Conservation (phyloP, 2,797 vertebrate species). For the Bufotes viridis region DNA sequence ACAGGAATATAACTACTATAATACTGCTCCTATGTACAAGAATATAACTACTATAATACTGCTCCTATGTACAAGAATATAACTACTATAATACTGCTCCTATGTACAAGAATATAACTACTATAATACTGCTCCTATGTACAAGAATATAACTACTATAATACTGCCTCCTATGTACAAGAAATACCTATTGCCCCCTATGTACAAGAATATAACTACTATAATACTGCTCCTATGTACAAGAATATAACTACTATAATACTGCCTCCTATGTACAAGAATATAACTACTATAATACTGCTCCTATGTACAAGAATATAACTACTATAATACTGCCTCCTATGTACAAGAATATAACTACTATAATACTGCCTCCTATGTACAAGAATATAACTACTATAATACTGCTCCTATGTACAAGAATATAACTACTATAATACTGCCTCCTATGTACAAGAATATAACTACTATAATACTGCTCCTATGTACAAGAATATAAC, state of each 20-base stretch:
- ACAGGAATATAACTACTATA: neutral
- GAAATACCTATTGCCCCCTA: neutral
- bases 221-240: neutral
- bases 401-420: neutral
- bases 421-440: neutral
- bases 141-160: neutral
- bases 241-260: constrained; percentile 1
- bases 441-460: neutral
- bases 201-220: neutral
- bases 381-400: too few relatives aligned
- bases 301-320: neutral
- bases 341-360: neutral
- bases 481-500: neutral
- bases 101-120: constrained; percentile 2
- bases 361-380: too few relatives aligned
- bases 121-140: neutral
- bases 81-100: neutral
- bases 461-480: constrained; percentile 4
- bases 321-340: neutral
- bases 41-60: neutral
- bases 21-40: neutral
- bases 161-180: neutral
- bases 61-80: neutral
- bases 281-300: constrained; percentile 2
- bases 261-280: neutral